These are phyloP conservation scores for Aix galericulata DNA, from an alignment of 2,113 vertebrate species.

Conservation along the genomic window DNA sequence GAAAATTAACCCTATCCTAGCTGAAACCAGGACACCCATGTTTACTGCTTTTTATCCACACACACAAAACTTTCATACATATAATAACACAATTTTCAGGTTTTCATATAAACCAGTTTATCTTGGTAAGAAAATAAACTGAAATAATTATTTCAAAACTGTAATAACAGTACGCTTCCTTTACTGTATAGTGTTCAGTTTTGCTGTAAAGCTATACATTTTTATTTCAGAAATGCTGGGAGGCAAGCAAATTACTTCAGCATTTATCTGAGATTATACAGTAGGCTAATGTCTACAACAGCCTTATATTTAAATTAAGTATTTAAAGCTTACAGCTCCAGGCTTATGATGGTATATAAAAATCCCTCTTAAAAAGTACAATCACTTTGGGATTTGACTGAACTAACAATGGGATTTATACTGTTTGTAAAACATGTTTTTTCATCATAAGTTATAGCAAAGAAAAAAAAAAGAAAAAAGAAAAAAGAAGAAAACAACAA, in stretches of 20 bases:
- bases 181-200: not conserved
- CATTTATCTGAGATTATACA: not conserved
- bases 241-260: conserved; percentile 14
- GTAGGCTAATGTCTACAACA: not conserved
- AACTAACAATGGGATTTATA: conserved; percentile 39
- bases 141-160: not conserved
- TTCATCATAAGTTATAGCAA: not conserved
- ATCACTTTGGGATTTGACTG: conserved; percentile 29
- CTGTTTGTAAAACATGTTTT: conserved; percentile 27
- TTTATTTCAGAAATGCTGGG: not conserved
- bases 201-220: not conserved
- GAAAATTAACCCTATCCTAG: too few relatives aligned
- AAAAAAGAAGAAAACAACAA: not conserved
- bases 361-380: not conserved
- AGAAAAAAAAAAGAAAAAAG: not conserved
- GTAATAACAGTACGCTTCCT: not conserved
- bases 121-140: not conserved
- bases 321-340: not conserved
- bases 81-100: not conserved
- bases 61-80: not conserved
- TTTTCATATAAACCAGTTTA: not conserved
- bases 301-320: not conserved
- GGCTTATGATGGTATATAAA: not conserved
- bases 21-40: too few relatives aligned
- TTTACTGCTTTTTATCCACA: not conserved